Evolutionary conservation across 1,140 invertebrate genomes (phyloP).

Genomic region (Drosophila bipectinata): DNA sequence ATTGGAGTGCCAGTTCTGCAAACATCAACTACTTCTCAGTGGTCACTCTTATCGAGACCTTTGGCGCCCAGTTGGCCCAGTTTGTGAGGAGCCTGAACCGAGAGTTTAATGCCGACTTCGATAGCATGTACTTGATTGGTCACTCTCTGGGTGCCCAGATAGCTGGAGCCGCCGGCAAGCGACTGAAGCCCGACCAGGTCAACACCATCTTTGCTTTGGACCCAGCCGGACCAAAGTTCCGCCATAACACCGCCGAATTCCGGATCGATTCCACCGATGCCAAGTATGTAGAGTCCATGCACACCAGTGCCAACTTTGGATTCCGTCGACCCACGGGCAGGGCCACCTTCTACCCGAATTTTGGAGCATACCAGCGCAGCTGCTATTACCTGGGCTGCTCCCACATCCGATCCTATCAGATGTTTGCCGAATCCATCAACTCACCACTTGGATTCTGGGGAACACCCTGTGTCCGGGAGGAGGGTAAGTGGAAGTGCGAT

Average conservation of each 20-base stretch:
- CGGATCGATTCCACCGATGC: slow-evolving; percentile 88
- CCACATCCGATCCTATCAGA: slow-evolving; percentile 85
- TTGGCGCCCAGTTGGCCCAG: slow-evolving; percentile 79
- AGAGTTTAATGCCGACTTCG: slow-evolving; percentile 43
- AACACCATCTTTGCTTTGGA: slow-evolving; percentile 89
- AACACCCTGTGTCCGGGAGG: slow-evolving; percentile 57
- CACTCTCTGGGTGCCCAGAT: slow-evolving; percentile 94
- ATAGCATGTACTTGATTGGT: slow-evolving; percentile 90
- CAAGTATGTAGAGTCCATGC: slow-evolving; percentile 89
- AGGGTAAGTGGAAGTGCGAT: slow-evolving; percentile 66
- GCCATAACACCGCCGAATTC: slow-evolving; percentile 84
- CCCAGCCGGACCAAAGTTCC: slow-evolving; percentile 89
- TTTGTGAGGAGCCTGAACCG: slow-evolving; percentile 66
- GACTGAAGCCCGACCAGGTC: slow-evolving; percentile 84
- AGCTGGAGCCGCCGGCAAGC: slow-evolving; percentile 89
- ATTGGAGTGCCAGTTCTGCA: slow-evolving; percentile 86
- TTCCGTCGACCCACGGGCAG: slow-evolving; percentile 85
- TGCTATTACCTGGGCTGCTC: slow-evolving; percentile 85
- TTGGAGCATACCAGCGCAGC: slow-evolving; percentile 84
- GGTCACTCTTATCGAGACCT: slow-evolving; percentile 83
- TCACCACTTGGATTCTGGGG: slow-evolving; percentile 74
- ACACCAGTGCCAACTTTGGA: slow-evolving; percentile 87
- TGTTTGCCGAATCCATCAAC: slow-evolving; percentile 85
- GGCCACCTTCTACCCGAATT: slow-evolving; percentile 90
- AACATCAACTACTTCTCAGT: slow-evolving; percentile 85